Conservation (phyloP, 2,888 invertebrate genomes). For the Anthophora plumipes region DNA sequence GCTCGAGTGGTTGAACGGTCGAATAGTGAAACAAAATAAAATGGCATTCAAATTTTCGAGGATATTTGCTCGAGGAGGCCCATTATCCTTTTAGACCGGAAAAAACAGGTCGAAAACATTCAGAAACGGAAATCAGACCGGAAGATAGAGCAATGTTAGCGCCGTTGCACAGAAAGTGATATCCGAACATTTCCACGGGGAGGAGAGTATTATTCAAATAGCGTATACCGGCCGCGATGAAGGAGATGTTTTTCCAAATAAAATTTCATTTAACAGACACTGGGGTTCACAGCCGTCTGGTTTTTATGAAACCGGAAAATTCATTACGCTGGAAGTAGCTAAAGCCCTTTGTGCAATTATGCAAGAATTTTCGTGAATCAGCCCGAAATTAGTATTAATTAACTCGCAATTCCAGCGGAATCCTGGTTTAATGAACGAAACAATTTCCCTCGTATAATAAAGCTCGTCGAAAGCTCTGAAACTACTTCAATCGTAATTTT, state of each 20-base stretch:
- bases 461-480: constrained; percentile 15
- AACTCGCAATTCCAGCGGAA: constrained; percentile 40
- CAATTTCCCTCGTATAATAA: constrained; percentile 49
- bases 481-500: constrained; percentile 14
- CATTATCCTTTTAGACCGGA: not conserved
- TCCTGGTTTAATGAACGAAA: constrained; percentile 53
- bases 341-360: constrained; percentile 62
- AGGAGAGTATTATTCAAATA: constrained; percentile 24
- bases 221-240: not conserved
- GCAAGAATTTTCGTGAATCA: constrained; percentile 58
- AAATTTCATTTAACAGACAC: constrained; percentile 44
- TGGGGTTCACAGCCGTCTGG: not conserved
- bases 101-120: constrained; percentile 10
- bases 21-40: not conserved
- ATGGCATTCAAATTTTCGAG: not conserved
- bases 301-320: constrained; percentile 37
- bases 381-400: constrained; percentile 58
- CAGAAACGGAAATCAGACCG: constrained; percentile 20
- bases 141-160: constrained; percentile 13
- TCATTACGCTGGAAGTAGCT: constrained; percentile 42
- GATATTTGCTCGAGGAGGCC: constrained; percentile 17
- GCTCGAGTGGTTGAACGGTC: not conserved
- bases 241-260: constrained; percentile 19
- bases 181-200: not conserved
- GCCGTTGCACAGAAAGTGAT: not conserved